Evolutionary conservation across 2,113 vertebrate species (phyloP).

Genomic region (Semnopithecus entellus): DNA sequence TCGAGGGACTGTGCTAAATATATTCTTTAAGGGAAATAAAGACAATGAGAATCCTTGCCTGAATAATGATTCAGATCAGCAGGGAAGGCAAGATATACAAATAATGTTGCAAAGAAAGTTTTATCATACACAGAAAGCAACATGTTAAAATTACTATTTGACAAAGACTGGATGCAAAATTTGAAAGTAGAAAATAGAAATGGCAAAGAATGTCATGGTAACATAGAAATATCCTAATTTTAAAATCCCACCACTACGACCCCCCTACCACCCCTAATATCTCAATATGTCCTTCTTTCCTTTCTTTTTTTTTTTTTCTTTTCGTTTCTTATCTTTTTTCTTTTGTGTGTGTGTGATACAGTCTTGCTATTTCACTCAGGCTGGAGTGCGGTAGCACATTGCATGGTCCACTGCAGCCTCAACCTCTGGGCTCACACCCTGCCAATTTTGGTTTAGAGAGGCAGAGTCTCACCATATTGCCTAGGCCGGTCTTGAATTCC

Average conservation of each 20-base stretch:
- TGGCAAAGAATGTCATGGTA: background rate
- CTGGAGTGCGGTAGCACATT: too few species aligned
- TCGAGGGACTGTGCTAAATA: background rate
- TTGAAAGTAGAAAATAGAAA: background rate
- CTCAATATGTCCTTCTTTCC: background rate
- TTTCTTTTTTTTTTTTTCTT: too few species aligned
- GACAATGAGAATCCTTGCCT: background rate
- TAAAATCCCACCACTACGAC: background rate
- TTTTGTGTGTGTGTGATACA: too few species aligned
- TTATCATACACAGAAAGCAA: background rate
- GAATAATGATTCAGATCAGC: background rate
- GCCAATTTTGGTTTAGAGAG: too few species aligned
- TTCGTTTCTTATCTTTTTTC: accelerated
- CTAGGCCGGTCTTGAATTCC: too few species aligned
- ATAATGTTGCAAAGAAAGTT: background rate
- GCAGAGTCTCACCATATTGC: too few species aligned
- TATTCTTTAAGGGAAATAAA: background rate
- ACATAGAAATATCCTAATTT: background rate
- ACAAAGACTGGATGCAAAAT: background rate
- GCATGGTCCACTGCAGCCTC: too few species aligned
- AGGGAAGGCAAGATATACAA: background rate
- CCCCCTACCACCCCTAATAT: background rate
- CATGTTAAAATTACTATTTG: background rate
- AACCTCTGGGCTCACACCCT: too few species aligned
- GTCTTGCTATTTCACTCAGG: too few species aligned